These are phyloP conservation scores for Clostera curtula DNA, from an alignment of 2,888 invertebrate genomes.

Conservation along the genomic window DNA sequence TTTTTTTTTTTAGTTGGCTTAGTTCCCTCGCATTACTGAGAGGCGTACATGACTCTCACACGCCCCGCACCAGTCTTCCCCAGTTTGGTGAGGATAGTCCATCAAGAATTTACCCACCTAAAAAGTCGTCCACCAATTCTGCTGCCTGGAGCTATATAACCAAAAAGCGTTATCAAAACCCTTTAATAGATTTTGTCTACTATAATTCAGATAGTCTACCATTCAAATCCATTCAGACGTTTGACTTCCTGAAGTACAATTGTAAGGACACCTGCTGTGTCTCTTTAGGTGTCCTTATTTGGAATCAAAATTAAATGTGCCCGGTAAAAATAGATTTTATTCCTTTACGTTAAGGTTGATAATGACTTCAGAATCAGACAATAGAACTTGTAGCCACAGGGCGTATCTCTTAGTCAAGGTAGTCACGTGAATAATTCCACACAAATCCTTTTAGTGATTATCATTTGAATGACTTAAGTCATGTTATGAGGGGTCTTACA, in stretches of 20 bases:
- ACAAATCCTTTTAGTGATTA: conserved; percentile 70
- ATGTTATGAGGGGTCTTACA: conserved; percentile 51
- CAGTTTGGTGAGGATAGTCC: too few species aligned
- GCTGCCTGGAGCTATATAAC: too few species aligned
- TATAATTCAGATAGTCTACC: conserved; percentile 11
- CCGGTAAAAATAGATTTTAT: conserved; percentile 22
- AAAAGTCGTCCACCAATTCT: too few species aligned
- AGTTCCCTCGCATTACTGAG: too few species aligned
- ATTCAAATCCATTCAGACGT: conserved; percentile 23
- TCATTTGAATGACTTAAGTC: conserved; percentile 72
- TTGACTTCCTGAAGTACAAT: conserved; percentile 43
- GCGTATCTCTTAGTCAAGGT: conserved; percentile 67
- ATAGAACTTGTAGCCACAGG: conserved; percentile 59
- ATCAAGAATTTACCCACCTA: too few species aligned
- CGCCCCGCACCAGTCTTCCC: too few species aligned
- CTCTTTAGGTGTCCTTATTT: conserved; percentile 58
- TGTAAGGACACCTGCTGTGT: conserved; percentile 61
- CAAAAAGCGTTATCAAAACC: neutral
- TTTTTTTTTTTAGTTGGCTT: too few species aligned
- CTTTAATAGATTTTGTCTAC: conserved; percentile 11
- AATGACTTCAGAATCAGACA: conserved; percentile 12
- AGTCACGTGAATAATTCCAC: conserved; percentile 65
- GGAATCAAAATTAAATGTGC: conserved; percentile 26
- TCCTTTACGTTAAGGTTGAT: conserved; percentile 6
- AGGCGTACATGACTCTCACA: too few species aligned